These are phyloP conservation scores for Andinoacara biseriatus DNA, from an alignment of 2,113 vertebrate species.

Conservation along the genomic window DNA sequence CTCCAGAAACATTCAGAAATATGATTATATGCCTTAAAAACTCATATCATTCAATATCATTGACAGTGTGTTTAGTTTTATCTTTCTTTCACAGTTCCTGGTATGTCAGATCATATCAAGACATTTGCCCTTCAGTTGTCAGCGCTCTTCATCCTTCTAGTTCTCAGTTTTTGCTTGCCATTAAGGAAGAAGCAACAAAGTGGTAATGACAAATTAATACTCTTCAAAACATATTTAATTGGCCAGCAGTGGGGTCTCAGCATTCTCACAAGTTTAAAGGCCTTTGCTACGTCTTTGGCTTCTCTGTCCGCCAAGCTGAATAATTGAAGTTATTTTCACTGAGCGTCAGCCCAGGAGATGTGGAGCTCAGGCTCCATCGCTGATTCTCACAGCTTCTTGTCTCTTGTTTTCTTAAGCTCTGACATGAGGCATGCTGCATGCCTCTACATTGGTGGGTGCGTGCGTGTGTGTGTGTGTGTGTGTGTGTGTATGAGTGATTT, in stretches of 20 bases:
- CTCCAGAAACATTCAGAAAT: background rate
- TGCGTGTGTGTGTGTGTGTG: background rate
- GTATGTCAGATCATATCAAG: background rate
- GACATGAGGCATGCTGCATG: constrained; percentile 42
- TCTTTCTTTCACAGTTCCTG: background rate
- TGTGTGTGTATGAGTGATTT: constrained; percentile 39
- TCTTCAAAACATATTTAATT: constrained; percentile 62
- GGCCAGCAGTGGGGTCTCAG: constrained; percentile 27
- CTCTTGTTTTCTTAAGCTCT: constrained; percentile 49
- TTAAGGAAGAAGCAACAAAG: constrained; percentile 5
- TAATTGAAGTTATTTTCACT: constrained; percentile 63
- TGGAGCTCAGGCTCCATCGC: constrained; percentile 10
- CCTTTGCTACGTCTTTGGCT: constrained; percentile 25
- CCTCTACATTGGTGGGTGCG: background rate
- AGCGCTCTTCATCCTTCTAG: background rate
- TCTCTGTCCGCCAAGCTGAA: constrained; percentile 52
- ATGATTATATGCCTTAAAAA: background rate
- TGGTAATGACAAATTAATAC: constrained; percentile 54
- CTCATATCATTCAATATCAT: background rate
- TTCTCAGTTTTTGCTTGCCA: constrained; percentile 14
- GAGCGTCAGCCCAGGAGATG: constrained; percentile 31
- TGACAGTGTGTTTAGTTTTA: background rate
- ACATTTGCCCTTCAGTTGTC: background rate
- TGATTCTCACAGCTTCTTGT: constrained; percentile 23
- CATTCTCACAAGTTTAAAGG: constrained; percentile 63